Percentiles rank a stretch among this genome's conserved stretches.
These are phyloP conservation scores for Platysteira castanea DNA, from an alignment of 2,113 vertebrate species.

Conservation along the genomic window DNA sequence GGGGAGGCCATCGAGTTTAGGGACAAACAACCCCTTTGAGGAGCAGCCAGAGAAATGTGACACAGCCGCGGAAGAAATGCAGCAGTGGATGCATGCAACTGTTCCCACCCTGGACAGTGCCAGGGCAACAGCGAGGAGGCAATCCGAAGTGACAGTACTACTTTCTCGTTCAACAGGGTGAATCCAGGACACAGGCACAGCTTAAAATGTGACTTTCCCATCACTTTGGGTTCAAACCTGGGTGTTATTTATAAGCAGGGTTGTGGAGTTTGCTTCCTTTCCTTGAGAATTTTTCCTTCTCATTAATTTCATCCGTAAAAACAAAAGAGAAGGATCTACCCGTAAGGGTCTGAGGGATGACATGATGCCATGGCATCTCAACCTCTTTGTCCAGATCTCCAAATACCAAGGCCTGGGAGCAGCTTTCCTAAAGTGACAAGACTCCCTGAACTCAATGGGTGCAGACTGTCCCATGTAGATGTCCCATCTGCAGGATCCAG, in stretches of 20 bases:
- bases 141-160: conserved; percentile 33
- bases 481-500: not conserved
- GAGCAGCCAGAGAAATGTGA: not conserved
- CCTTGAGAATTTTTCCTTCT: not conserved
- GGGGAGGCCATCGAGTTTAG: not conserved
- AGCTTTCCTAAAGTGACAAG: not conserved
- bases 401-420: not conserved
- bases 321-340: not conserved
- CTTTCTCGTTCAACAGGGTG: not conserved
- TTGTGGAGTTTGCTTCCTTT: not conserved
- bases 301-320: not conserved
- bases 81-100: not conserved
- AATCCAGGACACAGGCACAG: conserved; percentile 3
- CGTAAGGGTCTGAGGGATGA: not conserved
- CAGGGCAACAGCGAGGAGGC: not conserved
- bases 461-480: not conserved
- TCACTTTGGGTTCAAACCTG: not conserved
- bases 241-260: not conserved
- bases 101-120: conserved; percentile 7
- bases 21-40: not conserved
- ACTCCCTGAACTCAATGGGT: rapidly evolving
- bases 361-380: not conserved
- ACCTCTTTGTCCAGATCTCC: not conserved
- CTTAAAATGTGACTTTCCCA: not conserved
- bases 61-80: rapidly evolving